These are phyloP conservation scores for Danaus chrysippus DNA, from an alignment of 2,888 invertebrate species.

Conservation along the genomic window DNA sequence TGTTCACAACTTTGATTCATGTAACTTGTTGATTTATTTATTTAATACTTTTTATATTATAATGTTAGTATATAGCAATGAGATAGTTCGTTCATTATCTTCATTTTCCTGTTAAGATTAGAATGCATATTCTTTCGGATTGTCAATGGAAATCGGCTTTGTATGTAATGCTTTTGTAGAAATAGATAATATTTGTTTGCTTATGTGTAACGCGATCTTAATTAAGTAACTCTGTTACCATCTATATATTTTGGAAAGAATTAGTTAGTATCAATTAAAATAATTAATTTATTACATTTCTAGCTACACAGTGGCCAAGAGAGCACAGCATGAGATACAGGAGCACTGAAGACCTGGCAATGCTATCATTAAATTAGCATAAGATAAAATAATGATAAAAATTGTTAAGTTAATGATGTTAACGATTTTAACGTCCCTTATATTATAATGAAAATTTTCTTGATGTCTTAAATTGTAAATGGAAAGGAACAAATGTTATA, in stretches of 20 bases:
- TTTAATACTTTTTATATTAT: too few species aligned
- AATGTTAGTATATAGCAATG: too few species aligned
- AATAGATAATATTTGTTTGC: too few species aligned
- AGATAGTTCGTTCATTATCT: too few species aligned
- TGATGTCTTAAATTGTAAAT: constrained; percentile 1
- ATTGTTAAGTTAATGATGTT: not conserved
- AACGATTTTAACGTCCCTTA: too few species aligned
- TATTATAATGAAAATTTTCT: not conserved
- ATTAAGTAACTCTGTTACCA: not conserved
- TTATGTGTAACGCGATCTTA: too few species aligned
- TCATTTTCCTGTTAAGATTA: too few species aligned
- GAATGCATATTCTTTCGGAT: too few species aligned
- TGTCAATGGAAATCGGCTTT: too few species aligned
- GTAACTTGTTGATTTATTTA: too few species aligned
- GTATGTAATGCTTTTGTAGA: too few species aligned
- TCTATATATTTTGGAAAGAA: not conserved
- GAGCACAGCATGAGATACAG: constrained; percentile 72
- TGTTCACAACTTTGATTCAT: too few species aligned
- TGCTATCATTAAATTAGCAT: constrained; percentile 45
- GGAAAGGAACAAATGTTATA: not conserved
- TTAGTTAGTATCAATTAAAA: constrained; percentile 12
- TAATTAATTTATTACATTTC: constrained; percentile 33
- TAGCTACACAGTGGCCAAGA: constrained; percentile 77
- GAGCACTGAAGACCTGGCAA: constrained; percentile 66
- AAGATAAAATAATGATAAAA: constrained; percentile 4